Conservation (phyloP, 2,113 vertebrate species). For the Neodontobutis hainanensis region DNA sequence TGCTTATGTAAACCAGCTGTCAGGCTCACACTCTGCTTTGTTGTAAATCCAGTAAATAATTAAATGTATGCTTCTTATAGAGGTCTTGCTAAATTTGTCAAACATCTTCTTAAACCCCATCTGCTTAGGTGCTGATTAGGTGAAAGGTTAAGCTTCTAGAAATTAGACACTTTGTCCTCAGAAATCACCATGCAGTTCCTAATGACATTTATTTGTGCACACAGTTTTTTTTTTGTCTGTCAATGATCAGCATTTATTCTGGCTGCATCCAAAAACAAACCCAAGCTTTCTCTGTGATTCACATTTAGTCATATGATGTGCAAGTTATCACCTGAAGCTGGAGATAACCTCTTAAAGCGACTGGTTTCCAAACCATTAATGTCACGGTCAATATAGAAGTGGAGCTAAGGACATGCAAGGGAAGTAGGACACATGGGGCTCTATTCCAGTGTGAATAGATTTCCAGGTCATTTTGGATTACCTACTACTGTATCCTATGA, state of each 20-base stretch:
- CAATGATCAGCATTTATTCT: background rate
- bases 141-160: background rate
- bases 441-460: constrained; percentile 13
- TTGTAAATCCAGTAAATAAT: background rate
- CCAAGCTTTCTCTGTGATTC: constrained; percentile 12
- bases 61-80: no score
- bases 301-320: constrained; percentile 20
- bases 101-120: no score
- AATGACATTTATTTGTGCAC: background rate
- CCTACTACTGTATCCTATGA: background rate
- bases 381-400: constrained; percentile 25
- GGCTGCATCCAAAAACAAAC: background rate
- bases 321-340: constrained; percentile 26
- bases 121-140: constrained; percentile 4
- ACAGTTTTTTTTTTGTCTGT: background rate
- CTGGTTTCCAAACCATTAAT: constrained; percentile 28
- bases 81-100: no score
- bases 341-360: constrained; percentile 23
- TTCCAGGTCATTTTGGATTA: constrained; percentile 31
- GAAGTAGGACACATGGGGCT: constrained; percentile 6
- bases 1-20: background rate
- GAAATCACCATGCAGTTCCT: background rate
- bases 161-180: background rate
- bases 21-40: background rate
- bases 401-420: background rate